phyloP scores from a whole-genome alignment of 2,888 invertebrate species.

The Chymomyza amoena region DNA sequence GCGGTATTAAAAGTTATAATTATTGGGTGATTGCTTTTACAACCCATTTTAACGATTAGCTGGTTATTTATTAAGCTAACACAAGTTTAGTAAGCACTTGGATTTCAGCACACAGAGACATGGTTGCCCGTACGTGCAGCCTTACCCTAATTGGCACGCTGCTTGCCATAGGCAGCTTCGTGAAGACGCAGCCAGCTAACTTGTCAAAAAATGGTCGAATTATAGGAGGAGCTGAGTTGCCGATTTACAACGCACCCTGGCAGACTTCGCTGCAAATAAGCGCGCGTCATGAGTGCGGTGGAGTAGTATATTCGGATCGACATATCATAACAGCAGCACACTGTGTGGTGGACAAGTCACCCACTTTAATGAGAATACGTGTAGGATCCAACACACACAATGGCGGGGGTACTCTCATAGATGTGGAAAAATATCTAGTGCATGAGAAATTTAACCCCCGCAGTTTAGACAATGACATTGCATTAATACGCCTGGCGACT shows the following conservation, averaged over 20 bases:
- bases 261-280: constrained; percentile 64
- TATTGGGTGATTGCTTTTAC: constrained; percentile 38
- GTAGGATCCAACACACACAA: constrained; percentile 80
- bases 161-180: background rate
- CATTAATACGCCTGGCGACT: constrained; percentile 75
- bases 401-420: constrained; percentile 52
- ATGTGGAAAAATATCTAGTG: constrained; percentile 38
- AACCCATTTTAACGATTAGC: constrained; percentile 17
- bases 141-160: background rate
- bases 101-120: constrained; percentile 6
- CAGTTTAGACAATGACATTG: constrained; percentile 79
- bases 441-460: constrained; percentile 48
- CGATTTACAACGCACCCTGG: constrained; percentile 64
- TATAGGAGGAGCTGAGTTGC: constrained; percentile 61
- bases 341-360: constrained; percentile 39
- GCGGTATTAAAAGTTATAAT: background rate
- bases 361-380: constrained; percentile 74
- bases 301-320: constrained; percentile 79
- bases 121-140: constrained; percentile 5
- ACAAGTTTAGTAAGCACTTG: constrained; percentile 33
- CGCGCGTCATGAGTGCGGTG: constrained; percentile 81
- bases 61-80: constrained; percentile 20
- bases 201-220: constrained; percentile 51
- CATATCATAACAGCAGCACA: constrained; percentile 81
- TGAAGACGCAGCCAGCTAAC: background rate